Percentiles rank a stretch among this genome's conserved stretches.
Conservation (phyloP, 2,797 vertebrate species). For the Microctenopoma stevenorrisi region DNA sequence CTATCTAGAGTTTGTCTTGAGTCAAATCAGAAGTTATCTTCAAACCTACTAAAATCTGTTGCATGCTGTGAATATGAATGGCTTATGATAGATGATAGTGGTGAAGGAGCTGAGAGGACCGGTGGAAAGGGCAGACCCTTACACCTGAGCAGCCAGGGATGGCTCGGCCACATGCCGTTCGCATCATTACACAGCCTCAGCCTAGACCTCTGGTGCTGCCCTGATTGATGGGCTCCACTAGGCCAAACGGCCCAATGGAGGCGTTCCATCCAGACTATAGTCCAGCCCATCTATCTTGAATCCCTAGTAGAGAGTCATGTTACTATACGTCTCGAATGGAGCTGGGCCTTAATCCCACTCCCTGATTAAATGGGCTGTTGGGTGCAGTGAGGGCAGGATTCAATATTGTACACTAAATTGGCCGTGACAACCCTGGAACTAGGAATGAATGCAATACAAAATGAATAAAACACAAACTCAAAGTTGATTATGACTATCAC, state of each 20-base stretch:
- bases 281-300: constrained; percentile 80
- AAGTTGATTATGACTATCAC: constrained; percentile 38
- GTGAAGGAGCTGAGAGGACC: constrained; percentile 64
- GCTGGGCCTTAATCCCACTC: constrained; percentile 68
- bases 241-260: constrained; percentile 80
- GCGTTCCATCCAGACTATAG: constrained; percentile 75
- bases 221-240: constrained; percentile 85
- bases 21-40: constrained; percentile 56
- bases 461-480: constrained; percentile 27
- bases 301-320: constrained; percentile 68
- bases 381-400: constrained; percentile 67
- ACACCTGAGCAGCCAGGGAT: constrained; percentile 81
- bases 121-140: constrained; percentile 79
- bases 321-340: constrained; percentile 70
- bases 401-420: constrained; percentile 66
- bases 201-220: constrained; percentile 76
- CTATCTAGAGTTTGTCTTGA: constrained; percentile 24
- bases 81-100: constrained; percentile 77
- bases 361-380: constrained; percentile 77
- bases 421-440: constrained; percentile 54
- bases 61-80: constrained; percentile 47
- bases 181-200: constrained; percentile 87
- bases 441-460: constrained; percentile 41
- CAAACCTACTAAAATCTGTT: constrained; percentile 63
- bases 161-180: constrained; percentile 81